A percentile compares a stretch with the other conserved stretches of the same genome.
phyloP scores from a whole-genome alignment of 2,797 vertebrate genomes.

The Mallotus villosus region DNA sequence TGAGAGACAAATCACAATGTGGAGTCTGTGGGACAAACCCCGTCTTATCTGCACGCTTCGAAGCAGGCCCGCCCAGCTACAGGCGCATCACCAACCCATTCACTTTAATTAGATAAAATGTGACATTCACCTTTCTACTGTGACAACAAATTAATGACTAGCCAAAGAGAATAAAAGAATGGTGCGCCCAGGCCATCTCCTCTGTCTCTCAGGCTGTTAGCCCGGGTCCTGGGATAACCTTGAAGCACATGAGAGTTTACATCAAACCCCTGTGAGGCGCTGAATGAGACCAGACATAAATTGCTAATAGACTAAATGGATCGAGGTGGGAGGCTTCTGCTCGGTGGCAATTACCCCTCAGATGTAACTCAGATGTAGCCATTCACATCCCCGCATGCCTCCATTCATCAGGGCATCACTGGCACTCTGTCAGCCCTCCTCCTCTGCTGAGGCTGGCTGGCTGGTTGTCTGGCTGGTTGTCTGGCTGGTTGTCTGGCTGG shows the following conservation, averaged over 20 bases:
- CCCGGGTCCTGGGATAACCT: constrained; percentile 67
- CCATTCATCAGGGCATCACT: constrained; percentile 75
- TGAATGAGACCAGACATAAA: constrained; percentile 91
- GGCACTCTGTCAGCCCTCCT: constrained; percentile 71
- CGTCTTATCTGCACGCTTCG: constrained; percentile 30
- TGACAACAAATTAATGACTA: constrained; percentile 68
- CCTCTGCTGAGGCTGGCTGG: constrained; percentile 32
- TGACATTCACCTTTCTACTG: constrained; percentile 61
- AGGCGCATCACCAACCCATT: constrained; percentile 58
- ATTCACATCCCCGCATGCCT: constrained; percentile 78
- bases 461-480: background rate
- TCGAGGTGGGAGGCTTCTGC: constrained; percentile 81
- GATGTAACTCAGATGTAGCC: constrained; percentile 81
- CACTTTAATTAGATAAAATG: constrained; percentile 65
- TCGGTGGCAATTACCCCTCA: constrained; percentile 73
- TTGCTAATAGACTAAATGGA: constrained; percentile 95
- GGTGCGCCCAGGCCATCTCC: constrained; percentile 61
- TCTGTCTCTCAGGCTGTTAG: constrained; percentile 54
- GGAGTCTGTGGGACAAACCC: constrained; percentile 26
- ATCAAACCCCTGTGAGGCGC: constrained; percentile 78
- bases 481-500: too few relatives aligned
- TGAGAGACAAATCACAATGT: constrained; percentile 22
- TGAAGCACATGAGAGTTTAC: constrained; percentile 74
- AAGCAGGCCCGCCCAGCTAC: constrained; percentile 34
- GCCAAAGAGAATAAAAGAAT: constrained; percentile 64